phyloP scores from a whole-genome alignment of 2,113 vertebrate species.

The Xenopus laevis region DNA sequence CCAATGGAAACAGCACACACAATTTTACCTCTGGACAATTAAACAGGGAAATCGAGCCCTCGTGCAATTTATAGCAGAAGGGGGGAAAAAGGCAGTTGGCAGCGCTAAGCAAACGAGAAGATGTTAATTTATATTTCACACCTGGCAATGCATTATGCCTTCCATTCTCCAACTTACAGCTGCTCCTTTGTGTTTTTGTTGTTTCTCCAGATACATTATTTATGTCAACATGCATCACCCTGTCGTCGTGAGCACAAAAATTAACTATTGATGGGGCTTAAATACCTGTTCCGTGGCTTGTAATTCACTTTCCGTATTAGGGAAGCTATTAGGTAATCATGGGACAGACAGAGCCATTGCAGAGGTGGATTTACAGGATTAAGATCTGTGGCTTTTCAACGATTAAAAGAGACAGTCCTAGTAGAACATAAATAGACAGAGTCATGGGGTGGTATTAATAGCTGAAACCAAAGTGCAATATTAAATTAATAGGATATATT shows the following conservation, averaged over 20 bases:
- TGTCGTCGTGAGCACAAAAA: conserved; percentile 1
- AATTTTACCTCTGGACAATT: too few species aligned
- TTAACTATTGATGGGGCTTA: conserved; percentile 16
- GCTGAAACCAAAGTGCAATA: too few species aligned
- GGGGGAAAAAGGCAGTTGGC: not conserved
- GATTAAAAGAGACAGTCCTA: too few species aligned
- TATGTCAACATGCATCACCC: conserved; percentile 28
- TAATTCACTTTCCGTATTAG: not conserved
- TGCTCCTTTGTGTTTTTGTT: conserved; percentile 18
- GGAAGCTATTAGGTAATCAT: too few species aligned
- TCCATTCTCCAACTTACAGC: conserved; percentile 20
- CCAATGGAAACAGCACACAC: too few species aligned
- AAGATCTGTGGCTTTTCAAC: too few species aligned
- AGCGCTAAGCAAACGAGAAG: conserved; percentile 13
- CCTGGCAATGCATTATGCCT: conserved; percentile 25
- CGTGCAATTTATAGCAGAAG: conserved; percentile 18
- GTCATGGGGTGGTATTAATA: too few species aligned
- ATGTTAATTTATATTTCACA: conserved; percentile 29
- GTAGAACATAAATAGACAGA: too few species aligned
- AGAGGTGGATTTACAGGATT: too few species aligned
- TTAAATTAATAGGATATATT: too few species aligned
- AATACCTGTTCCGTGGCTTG: not conserved
- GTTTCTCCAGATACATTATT: conserved; percentile 23
- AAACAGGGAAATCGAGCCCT: not conserved
- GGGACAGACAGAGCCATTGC: too few species aligned